Evolutionary conservation across 2,797 vertebrate species (phyloP).

Genomic region (Nyctibius grandis): DNA sequence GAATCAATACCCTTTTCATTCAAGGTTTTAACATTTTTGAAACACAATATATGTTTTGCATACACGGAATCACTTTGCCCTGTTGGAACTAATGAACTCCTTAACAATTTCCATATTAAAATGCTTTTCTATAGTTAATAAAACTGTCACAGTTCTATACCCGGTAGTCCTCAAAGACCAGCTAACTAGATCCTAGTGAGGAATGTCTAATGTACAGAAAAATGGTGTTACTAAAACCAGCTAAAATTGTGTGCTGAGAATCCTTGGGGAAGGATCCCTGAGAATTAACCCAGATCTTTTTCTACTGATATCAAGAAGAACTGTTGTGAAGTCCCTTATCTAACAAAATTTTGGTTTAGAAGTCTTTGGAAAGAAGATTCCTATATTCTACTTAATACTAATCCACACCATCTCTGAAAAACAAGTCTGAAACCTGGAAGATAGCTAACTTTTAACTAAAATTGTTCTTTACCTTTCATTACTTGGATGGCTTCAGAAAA

Average conservation of each 20-base stretch:
- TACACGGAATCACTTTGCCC: not conserved
- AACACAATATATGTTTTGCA: not conserved
- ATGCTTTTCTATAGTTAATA: not conserved
- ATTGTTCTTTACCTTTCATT: not conserved
- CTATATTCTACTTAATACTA: not conserved
- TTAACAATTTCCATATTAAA: not conserved
- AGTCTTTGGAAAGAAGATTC: not conserved
- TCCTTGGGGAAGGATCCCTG: not conserved
- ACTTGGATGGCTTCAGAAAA: not conserved
- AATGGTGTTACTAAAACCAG: not conserved
- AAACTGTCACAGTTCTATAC: not conserved
- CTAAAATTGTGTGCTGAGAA: not conserved
- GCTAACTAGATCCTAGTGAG: not conserved
- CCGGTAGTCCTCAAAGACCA: not conserved
- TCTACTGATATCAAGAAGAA: not conserved
- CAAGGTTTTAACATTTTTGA: not conserved
- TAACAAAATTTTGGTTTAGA: not conserved
- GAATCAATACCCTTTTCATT: conserved; percentile 25
- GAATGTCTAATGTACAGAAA: not conserved
- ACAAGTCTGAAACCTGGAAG: not conserved
- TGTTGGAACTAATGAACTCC: not conserved
- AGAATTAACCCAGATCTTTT: not conserved
- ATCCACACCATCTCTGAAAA: not conserved
- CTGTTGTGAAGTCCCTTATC: not conserved
- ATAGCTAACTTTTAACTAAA: not conserved